A percentile compares a stretch with the other conserved stretches of the same genome.
phyloP scores from a whole-genome alignment of 2,113 vertebrate genomes.

The Peucedramus taeniatus region DNA sequence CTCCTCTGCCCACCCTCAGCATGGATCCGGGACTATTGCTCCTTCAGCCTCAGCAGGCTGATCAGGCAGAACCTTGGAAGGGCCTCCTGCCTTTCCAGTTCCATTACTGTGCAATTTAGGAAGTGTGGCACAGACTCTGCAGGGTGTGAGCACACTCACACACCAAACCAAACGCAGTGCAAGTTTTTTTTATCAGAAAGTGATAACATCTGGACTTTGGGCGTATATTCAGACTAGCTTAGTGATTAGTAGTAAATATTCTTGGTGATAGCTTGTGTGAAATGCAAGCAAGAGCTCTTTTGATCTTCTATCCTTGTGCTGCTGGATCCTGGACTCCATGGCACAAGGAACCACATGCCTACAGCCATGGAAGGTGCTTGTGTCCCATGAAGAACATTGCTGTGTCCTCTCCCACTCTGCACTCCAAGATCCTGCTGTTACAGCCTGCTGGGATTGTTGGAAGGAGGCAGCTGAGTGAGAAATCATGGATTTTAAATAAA shows the following conservation, averaged over 20 bases:
- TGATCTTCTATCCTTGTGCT: background rate
- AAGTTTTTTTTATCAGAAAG: background rate
- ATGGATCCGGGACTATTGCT: background rate
- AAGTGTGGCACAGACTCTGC: background rate
- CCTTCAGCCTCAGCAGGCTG: background rate
- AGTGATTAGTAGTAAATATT: background rate
- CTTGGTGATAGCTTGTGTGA: background rate
- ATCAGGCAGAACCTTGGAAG: background rate
- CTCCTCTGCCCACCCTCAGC: background rate
- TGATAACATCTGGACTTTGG: background rate
- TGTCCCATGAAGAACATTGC: background rate
- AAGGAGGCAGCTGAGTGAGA: background rate
- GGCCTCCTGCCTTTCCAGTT: background rate
- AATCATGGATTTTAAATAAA: background rate
- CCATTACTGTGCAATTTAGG: background rate
- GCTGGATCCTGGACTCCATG: background rate
- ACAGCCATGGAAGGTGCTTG: fast-evolving
- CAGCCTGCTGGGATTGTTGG: background rate
- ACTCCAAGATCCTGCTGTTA: background rate
- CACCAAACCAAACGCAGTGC: fast-evolving
- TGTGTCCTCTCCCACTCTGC: background rate
- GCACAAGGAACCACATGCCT: background rate
- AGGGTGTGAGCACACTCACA: background rate
- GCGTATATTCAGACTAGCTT: background rate
- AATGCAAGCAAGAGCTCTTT: background rate